phyloP scores from a whole-genome alignment of 2,797 vertebrate species.

The Syngnathus acus region DNA sequence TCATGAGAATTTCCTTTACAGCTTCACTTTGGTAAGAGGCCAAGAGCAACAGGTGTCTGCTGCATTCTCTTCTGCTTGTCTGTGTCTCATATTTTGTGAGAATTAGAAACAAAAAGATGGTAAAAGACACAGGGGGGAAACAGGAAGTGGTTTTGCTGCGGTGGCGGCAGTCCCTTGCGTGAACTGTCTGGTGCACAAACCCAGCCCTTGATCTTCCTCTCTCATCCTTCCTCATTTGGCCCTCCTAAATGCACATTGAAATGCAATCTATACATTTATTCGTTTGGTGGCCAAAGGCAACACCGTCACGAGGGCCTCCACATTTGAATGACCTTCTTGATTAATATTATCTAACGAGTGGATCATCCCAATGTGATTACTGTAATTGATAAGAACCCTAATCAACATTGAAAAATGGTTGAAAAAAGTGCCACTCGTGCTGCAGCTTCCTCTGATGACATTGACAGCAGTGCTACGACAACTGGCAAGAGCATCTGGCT shows the following conservation, averaged over 20 bases:
- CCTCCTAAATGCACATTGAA: background rate
- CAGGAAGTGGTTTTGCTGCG: slow-evolving; percentile 2
- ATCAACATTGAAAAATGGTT: background rate
- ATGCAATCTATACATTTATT: background rate
- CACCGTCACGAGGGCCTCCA: background rate
- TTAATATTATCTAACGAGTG: background rate
- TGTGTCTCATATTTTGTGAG: background rate
- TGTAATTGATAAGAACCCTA: background rate
- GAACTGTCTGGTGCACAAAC: background rate
- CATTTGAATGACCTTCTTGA: background rate
- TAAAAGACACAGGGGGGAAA: background rate
- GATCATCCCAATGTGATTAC: background rate
- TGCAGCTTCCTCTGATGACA: too few relatives aligned
- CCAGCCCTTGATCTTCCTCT: slow-evolving; percentile 13
- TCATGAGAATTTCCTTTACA: background rate
- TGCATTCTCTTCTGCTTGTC: background rate
- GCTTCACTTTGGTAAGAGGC: background rate
- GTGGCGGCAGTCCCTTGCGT: slow-evolving; percentile 1
- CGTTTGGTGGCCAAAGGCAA: background rate
- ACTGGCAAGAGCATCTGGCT: too few relatives aligned
- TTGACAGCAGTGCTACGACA: background rate
- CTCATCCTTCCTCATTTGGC: slow-evolving; percentile 2
- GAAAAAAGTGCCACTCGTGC: background rate
- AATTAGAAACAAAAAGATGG: background rate
- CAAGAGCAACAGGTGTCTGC: background rate